phyloP scores from a whole-genome alignment of 1,140 invertebrate genomes.

The Lucilia sericata region DNA sequence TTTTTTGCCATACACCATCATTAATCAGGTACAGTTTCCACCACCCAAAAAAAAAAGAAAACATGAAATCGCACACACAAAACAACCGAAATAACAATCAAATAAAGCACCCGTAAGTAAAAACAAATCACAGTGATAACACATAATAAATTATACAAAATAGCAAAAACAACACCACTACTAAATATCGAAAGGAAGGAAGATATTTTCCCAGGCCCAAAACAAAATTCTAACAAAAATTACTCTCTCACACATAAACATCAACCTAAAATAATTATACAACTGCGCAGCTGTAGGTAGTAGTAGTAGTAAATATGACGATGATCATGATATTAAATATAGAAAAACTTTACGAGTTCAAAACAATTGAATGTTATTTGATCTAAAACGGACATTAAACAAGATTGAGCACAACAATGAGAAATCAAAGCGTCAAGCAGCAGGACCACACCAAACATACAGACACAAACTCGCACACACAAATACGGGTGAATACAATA shows the following conservation, averaged over 20 bases:
- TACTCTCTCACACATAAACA: too few relatives aligned
- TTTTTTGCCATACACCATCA: too few relatives aligned
- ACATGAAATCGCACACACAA: too few relatives aligned
- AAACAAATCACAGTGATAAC: constrained; percentile 27
- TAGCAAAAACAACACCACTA: too few relatives aligned
- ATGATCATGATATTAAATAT: constrained; percentile 6
- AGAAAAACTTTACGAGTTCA: background rate
- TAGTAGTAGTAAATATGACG: too few relatives aligned
- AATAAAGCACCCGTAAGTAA: background rate
- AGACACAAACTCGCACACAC: constrained; percentile 8
- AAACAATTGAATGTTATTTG: constrained; percentile 26
- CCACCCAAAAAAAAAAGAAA: too few relatives aligned
- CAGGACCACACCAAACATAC: constrained; percentile 34
- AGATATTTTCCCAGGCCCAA: constrained; percentile 40
- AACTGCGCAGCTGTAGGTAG: constrained; percentile 37
- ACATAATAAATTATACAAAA: constrained; percentile 2
- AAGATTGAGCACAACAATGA: constrained; percentile 4
- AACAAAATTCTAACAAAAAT: constrained; percentile 7
- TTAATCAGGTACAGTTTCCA: too few relatives aligned
- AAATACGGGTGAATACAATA: background rate
- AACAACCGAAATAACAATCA: constrained; percentile 19
- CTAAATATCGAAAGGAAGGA: background rate
- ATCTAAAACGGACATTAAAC: constrained; percentile 42
- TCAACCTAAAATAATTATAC: background rate
- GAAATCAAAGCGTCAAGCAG: constrained; percentile 41